Evolutionary conservation across 2,797 vertebrate genomes (phyloP), one percentile per base, ranked within the genome.

Genomic region (Heliangelus exortis): DNA sequence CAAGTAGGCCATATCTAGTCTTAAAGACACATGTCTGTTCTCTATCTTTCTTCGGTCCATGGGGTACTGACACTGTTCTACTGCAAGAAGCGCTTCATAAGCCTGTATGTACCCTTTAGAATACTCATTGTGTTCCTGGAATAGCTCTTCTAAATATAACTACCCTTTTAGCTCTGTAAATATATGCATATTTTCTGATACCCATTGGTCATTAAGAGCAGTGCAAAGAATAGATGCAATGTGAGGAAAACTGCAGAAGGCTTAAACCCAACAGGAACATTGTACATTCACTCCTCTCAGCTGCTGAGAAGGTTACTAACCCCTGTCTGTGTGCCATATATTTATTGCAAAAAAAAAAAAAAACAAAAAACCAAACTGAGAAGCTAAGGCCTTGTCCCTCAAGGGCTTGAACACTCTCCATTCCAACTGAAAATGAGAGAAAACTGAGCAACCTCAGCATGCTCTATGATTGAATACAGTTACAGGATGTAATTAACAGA

Each of bases 11-110:
- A 57, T 68, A 92, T 47, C 75, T 94, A 65, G 65, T 72, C 73
- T 80, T 92, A 87, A 92, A 95, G 88, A 93, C 50, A 48, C 74
- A 68, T 36, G 54, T 80, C 89, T 94, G 15, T 84, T 95, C 62
- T 55, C 15, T 41, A 33, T 28, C 61, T 82, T 58, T 66, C 73
- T 89, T 84, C 92, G 78, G 78, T 84, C 82, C 3, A 0, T 28
- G 25, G 39, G n/a, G 36, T 43, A 72, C 75, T 65, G 65, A 79
- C 14, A 66, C 36, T 33, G 23, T 65, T 90, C 81, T 67, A 48
- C 51, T 31, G 59, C 26, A 87, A 75, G 51, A 33, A 92, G 11
- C 7, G 48, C 12, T 72, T 89, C 5, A 66, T 59, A 9, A 80
- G 7, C 22, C 23, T 39, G 50, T 79, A 58, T 58, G 54, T 79